Conservation (phyloP, 2,113 vertebrate species). For the Platycercus adscitus region DNA sequence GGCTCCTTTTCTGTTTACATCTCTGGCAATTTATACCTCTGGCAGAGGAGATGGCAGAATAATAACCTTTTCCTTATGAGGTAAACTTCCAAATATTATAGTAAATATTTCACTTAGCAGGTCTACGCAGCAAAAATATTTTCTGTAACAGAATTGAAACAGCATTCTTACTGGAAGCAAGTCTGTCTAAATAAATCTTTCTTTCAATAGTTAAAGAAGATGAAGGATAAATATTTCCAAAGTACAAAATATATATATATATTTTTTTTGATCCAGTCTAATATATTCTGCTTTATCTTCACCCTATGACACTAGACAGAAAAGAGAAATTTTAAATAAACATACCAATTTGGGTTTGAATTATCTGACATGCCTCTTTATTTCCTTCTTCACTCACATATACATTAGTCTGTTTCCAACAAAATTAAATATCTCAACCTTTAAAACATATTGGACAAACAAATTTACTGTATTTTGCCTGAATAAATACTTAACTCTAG, state of each 20-base stretch:
- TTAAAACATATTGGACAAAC: not conserved
- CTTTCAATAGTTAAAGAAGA: not conserved
- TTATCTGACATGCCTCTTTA: not conserved
- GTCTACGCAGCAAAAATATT: accelerated
- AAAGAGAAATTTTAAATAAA: not conserved
- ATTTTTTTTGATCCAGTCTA: not conserved
- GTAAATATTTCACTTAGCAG: not conserved
- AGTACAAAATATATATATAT: not conserved
- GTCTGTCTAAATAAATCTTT: not conserved
- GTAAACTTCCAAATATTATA: not conserved
- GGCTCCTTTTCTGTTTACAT: not conserved
- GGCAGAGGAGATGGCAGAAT: not conserved
- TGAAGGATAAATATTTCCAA: not conserved
- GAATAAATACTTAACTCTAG: not conserved
- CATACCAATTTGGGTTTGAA: not conserved
- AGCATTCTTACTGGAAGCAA: not conserved
- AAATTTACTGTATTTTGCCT: not conserved
- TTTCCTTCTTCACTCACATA: not conserved
- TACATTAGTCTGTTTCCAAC: not conserved
- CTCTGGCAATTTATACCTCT: not conserved
- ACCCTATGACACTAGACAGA: not conserved
- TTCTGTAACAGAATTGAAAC: not conserved
- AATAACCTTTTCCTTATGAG: not conserved
- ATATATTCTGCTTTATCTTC: not conserved
- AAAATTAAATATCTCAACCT: not conserved